These are phyloP conservation scores for Recurvirostra avosetta DNA, from an alignment of 2,113 vertebrate genomes.

Conservation along the genomic window DNA sequence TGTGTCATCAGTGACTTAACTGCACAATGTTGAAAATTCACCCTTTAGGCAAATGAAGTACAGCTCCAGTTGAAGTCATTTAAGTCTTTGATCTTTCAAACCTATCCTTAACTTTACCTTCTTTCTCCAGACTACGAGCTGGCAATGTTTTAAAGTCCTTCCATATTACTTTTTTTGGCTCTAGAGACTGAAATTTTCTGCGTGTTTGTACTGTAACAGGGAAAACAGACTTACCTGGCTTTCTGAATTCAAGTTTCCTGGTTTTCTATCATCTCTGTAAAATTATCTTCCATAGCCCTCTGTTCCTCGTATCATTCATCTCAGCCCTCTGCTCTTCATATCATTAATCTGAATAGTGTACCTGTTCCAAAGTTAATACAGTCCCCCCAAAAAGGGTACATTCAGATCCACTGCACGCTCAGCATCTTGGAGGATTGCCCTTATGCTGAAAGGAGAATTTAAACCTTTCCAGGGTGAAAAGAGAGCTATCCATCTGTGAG, in stretches of 20 bases:
- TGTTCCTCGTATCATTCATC: background rate
- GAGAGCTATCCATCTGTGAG: background rate
- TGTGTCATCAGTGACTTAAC: background rate
- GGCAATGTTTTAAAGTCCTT: background rate
- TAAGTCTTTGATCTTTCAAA: background rate
- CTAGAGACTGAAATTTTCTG: background rate
- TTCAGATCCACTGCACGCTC: background rate
- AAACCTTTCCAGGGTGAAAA: background rate
- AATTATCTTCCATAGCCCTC: background rate
- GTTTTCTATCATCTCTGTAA: background rate
- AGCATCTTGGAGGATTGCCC: background rate
- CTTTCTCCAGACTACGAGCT: background rate
- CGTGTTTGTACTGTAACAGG: background rate
- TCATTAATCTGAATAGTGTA: background rate
- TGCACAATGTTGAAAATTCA: background rate
- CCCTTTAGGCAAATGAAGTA: background rate
- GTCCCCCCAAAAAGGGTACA: background rate
- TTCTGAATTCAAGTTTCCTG: background rate
- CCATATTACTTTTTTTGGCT: background rate
- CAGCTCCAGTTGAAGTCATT: background rate
- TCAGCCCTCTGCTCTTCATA: background rate
- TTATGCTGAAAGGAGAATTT: background rate
- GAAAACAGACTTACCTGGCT: background rate
- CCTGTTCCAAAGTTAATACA: background rate
- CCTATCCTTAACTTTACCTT: background rate